A percentile compares a stretch with the other conserved stretches of the same genome.
Evolutionary conservation across 2,888 invertebrate genomes (phyloP).

Genomic region (Hirtodrosophila cameraria): DNA sequence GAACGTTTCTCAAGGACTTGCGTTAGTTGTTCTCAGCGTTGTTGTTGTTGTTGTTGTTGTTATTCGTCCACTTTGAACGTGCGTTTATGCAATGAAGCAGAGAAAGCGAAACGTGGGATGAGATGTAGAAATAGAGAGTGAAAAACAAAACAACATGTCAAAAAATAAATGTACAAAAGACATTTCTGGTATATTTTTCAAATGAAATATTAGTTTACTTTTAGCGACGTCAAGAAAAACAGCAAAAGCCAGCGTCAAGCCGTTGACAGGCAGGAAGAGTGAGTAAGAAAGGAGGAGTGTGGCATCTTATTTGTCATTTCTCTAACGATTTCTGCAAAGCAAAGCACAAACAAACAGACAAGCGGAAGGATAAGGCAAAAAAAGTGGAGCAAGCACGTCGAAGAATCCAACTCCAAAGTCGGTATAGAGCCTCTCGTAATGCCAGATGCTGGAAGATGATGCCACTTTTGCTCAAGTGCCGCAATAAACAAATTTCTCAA

Average conservation of each 20-base stretch:
- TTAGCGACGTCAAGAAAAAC: constrained; percentile 52
- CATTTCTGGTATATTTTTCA: constrained; percentile 76
- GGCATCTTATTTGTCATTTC: constrained; percentile 72
- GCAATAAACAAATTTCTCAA: constrained; percentile 77
- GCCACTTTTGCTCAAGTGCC: constrained; percentile 79
- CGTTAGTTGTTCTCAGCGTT: background rate
- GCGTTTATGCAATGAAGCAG: constrained; percentile 66
- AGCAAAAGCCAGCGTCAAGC: constrained; percentile 61
- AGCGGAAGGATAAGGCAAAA: constrained; percentile 42
- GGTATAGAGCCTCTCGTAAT: constrained; percentile 41
- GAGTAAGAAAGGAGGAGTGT: constrained; percentile 4
- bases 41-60: constrained; percentile 22
- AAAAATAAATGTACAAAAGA: constrained; percentile 78
- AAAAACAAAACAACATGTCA: constrained; percentile 79
- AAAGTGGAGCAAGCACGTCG: constrained; percentile 61
- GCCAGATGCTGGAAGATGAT: constrained; percentile 68
- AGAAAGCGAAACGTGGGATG: constrained; percentile 5
- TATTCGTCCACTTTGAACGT: constrained; percentile 38
- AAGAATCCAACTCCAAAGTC: constrained; percentile 40
- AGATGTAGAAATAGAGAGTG: constrained; percentile 31
- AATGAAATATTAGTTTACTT: constrained; percentile 79
- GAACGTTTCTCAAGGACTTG: constrained; percentile 66
- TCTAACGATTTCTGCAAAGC: constrained; percentile 77
- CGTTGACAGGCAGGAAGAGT: constrained; percentile 55
- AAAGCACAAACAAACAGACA: constrained; percentile 58